Evolutionary conservation across 1,140 invertebrate genomes (phyloP).

Genomic region (Meloidogyne hapla): DNA sequence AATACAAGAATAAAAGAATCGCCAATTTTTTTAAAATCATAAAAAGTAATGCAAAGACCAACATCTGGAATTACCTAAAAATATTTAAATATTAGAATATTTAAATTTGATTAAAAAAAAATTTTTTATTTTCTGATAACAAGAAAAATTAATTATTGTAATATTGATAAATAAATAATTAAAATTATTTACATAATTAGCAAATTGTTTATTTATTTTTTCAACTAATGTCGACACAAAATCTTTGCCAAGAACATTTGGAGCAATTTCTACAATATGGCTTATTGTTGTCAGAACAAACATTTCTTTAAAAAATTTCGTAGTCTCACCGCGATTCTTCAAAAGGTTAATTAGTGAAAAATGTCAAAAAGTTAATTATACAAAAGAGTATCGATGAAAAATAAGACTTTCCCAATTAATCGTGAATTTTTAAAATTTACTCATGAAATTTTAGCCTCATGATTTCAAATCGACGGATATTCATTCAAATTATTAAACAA

Average conservation of each 20-base stretch:
- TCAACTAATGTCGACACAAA: conserved; percentile 24
- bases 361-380: no score
- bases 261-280: conserved; percentile 32
- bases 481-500: not conserved
- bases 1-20: conserved; percentile 30
- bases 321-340: not conserved
- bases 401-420: no score
- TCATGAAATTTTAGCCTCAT: not conserved
- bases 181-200: conserved; percentile 1
- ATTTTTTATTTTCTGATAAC: no score
- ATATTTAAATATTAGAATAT: not conserved
- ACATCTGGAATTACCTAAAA: conserved; percentile 36
- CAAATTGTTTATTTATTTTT: conserved; percentile 19
- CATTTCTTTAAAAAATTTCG: not conserved
- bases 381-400: no score
- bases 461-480: not conserved
- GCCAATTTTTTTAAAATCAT: conserved; percentile 34
- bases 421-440: no score
- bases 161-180: no score
- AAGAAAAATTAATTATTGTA: no score
- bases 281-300: conserved; percentile 27
- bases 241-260: conserved; percentile 17
- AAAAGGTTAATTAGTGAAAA: no score
- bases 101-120: no score
- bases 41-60: conserved; percentile 38